phyloP scores from a whole-genome alignment of 2,113 vertebrate genomes.

The Choloepus hoffmanni region DNA sequence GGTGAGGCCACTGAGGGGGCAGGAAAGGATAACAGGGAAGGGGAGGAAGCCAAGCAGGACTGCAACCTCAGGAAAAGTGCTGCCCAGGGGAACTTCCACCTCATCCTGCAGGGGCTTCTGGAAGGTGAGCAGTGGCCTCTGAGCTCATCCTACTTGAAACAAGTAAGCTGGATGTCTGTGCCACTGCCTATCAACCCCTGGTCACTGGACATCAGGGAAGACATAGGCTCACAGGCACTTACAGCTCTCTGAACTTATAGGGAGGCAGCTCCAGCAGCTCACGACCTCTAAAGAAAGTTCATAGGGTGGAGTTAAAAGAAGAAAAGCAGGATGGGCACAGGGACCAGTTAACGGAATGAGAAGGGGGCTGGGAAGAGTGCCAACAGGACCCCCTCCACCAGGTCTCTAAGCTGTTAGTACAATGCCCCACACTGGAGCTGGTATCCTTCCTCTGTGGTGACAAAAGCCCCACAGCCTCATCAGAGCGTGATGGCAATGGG shows the following conservation, averaged over 20 bases:
- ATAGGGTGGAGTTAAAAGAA: neutral
- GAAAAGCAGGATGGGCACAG: neutral
- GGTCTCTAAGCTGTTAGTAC: too few relatives aligned
- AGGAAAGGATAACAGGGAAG: neutral
- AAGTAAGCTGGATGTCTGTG: neutral
- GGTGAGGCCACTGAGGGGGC: neutral
- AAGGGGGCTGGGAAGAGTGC: neutral
- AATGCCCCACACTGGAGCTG: neutral
- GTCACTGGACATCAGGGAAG: too few relatives aligned
- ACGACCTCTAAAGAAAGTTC: neutral
- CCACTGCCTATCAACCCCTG: accelerated
- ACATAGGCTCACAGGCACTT: neutral
- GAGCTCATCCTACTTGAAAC: neutral
- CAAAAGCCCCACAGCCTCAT: neutral
- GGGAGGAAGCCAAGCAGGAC: neutral
- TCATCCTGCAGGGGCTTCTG: neutral
- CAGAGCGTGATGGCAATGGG: neutral
- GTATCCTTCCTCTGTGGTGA: too few relatives aligned
- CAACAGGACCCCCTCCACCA: too few relatives aligned
- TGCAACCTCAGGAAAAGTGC: neutral
- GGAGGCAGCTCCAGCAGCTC: neutral
- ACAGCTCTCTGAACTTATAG: neutral
- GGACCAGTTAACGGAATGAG: too few relatives aligned
- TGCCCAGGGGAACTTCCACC: neutral
- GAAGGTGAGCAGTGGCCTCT: neutral